phyloP scores from a whole-genome alignment of 64 coral and sea anemone genomes.

The Montipora foliosa region DNA sequence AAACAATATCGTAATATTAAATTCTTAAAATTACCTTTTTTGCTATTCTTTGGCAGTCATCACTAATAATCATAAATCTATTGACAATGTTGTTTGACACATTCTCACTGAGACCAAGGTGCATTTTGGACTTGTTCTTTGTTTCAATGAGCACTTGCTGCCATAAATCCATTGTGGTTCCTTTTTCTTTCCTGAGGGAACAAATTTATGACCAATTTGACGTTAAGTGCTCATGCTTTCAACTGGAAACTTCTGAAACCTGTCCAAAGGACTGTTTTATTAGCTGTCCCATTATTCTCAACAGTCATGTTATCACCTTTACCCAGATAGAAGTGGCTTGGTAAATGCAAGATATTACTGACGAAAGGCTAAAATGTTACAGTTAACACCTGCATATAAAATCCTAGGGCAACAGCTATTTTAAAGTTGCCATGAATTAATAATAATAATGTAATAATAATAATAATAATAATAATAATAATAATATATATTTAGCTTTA shows the following conservation, averaged over 20 bases:
- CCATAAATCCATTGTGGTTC: conserved; percentile 90
- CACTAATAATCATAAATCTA: conserved; percentile 90
- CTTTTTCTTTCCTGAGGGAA: conserved; percentile 82
- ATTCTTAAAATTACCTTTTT: conserved; percentile 67
- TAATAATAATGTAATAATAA: no score
- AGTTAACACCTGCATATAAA: no score
- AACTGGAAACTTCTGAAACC: neutral
- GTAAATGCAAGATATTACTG: no score
- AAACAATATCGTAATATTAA: neutral
- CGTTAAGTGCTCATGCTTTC: neutral
- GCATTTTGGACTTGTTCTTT: conserved; percentile 88
- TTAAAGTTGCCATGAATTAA: no score
- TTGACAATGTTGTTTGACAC: conserved; percentile 86
- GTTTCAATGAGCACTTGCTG: conserved; percentile 84
- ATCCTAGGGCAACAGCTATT: no score
- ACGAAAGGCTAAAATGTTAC: no score
- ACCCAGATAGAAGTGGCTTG: no score
- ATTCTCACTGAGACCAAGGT: conserved; percentile 77
- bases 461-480: no score
- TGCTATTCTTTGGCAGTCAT: conserved; percentile 85
- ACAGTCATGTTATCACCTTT: no score
- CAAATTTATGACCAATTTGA: neutral
- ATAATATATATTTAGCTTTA: no score
- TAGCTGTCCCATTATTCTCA: no score
- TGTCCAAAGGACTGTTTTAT: no score